Evolutionary conservation across 2,113 vertebrate species (phyloP).

Genomic region (Caloenas nicobarica): DNA sequence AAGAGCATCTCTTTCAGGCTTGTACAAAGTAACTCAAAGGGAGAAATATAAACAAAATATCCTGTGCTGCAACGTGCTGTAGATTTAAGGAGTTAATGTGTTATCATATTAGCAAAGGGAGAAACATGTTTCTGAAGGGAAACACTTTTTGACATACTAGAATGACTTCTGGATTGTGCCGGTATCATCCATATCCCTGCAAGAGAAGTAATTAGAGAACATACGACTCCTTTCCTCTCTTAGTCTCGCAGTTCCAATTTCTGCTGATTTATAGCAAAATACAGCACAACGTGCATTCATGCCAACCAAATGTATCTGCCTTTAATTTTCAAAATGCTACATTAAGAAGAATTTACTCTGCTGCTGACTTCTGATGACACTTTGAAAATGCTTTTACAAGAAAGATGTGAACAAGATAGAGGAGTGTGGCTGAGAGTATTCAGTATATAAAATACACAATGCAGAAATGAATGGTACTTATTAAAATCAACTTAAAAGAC

Average conservation of each 20-base stretch:
- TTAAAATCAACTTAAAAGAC: neutral
- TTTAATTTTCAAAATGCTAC: constrained; percentile 13
- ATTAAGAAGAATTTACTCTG: neutral
- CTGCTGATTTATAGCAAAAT: neutral
- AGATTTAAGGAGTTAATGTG: neutral
- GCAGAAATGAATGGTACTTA: neutral
- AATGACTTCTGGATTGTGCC: neutral
- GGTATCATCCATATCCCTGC: neutral
- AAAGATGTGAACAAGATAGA: neutral
- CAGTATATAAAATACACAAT: neutral
- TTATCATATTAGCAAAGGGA: neutral
- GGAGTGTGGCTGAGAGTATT: neutral
- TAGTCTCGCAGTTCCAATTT: neutral
- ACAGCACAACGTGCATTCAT: neutral
- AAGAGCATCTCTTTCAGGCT: neutral
- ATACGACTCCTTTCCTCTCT: neutral
- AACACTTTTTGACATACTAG: neutral
- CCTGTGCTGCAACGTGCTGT: neutral
- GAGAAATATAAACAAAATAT: neutral
- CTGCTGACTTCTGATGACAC: neutral
- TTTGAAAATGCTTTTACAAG: neutral
- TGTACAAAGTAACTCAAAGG: neutral
- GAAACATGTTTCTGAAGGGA: neutral
- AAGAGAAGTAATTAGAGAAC: neutral
- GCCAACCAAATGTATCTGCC: neutral